A percentile compares a stretch with the other conserved stretches of the same genome.
Evolutionary conservation across 2,888 invertebrate genomes (phyloP).

Genomic region (Pristionchus fissidentatus): DNA sequence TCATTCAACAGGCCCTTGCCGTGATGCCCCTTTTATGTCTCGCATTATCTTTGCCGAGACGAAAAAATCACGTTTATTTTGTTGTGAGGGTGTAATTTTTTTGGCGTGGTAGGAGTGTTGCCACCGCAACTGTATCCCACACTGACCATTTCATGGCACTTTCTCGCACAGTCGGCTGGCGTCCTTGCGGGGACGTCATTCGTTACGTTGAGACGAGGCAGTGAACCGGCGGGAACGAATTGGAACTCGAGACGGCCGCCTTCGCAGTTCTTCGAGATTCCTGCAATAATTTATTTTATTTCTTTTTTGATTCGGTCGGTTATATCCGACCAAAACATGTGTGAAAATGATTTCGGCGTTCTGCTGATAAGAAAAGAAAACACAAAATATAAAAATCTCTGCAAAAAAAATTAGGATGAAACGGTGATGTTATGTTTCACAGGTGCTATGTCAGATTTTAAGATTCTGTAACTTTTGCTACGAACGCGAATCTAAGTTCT

Average conservation of each 20-base stretch:
- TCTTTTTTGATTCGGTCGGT: constrained; percentile 51
- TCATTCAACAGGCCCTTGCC: no score
- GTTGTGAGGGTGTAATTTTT: no score
- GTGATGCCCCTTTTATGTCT: no score
- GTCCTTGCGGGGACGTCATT: constrained; percentile 73
- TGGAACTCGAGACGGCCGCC: constrained; percentile 74
- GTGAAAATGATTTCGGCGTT: background rate
- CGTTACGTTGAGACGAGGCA: constrained; percentile 72
- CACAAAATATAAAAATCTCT: background rate
- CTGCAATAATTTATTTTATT: constrained; percentile 49
- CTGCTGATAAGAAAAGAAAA: background rate
- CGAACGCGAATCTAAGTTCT: no score
- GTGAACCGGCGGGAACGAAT: constrained; percentile 65
- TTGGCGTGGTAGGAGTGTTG: no score
- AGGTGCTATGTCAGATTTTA: no score
- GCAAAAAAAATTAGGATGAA: background rate
- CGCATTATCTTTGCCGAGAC: no score
- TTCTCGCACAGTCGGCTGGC: constrained; percentile 74
- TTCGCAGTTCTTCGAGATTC: constrained; percentile 57
- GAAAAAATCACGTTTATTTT: no score
- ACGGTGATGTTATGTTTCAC: background rate
- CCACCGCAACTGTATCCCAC: background rate
- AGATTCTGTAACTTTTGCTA: no score
- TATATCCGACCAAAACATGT: no score
- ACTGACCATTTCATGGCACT: constrained; percentile 69